Evolutionary conservation across 2,113 vertebrate genomes (phyloP).

Genomic region (Leucopsar rothschildi): DNA sequence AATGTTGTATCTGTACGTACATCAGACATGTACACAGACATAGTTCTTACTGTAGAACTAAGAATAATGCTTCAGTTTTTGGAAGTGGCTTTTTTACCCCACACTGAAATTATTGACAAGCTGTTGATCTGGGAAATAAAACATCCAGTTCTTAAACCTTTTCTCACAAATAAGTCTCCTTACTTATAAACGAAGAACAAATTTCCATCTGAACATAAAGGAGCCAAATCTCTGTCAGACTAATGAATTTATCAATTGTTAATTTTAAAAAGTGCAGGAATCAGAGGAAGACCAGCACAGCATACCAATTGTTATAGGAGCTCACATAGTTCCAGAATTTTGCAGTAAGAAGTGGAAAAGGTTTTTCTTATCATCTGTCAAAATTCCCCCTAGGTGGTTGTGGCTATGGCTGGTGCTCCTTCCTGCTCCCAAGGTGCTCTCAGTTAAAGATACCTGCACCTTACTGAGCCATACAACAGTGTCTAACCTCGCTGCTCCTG

Average conservation of each 20-base stretch:
- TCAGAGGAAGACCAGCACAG: neutral
- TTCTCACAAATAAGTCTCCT: neutral
- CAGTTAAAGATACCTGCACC: neutral
- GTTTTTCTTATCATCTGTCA: neutral
- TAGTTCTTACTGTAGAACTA: neutral
- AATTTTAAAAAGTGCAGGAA: neutral
- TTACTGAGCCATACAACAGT: neutral
- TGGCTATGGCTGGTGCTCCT: neutral
- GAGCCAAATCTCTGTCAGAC: neutral
- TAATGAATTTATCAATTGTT: neutral
- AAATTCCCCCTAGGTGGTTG: neutral
- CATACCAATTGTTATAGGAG: neutral
- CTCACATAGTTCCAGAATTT: neutral
- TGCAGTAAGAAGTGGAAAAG: neutral
- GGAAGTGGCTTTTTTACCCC: neutral
- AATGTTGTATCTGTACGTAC: fast-evolving
- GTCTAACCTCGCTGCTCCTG: neutral
- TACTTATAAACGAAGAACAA: neutral
- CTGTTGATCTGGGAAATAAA: neutral
- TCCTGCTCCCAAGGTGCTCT: neutral
- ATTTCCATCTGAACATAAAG: neutral
- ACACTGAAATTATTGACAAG: neutral
- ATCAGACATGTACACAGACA: neutral
- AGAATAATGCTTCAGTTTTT: neutral
- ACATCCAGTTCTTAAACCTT: neutral